Evolutionary conservation across 2,797 vertebrate species (phyloP).

Genomic region (Anisognathus igniventris): DNA sequence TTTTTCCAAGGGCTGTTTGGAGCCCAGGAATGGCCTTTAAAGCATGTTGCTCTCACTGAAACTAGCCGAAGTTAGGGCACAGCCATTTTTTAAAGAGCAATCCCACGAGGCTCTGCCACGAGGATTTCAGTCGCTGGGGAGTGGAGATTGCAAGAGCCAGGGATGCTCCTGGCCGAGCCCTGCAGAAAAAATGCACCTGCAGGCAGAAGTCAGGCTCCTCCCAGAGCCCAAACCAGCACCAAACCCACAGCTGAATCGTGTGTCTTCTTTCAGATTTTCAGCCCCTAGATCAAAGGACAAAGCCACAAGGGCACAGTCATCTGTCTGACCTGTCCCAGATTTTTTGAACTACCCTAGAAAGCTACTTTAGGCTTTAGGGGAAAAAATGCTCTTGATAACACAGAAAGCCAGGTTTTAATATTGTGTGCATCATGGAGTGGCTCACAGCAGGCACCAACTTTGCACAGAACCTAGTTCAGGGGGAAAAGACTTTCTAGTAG

Average conservation of each 20-base stretch:
- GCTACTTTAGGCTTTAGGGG: neutral
- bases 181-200: neutral
- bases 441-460: neutral
- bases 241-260: neutral
- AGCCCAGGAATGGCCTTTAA: neutral
- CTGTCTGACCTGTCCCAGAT: neutral
- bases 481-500: neutral
- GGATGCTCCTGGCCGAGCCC: neutral
- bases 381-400: neutral
- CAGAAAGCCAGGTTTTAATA: neutral
- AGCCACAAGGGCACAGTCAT: neutral
- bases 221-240: neutral
- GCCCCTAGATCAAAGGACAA: neutral
- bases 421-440: neutral
- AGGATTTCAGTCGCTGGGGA: neutral
- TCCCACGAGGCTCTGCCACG: neutral
- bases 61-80: neutral
- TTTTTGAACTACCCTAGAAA: slow-evolving; percentile 5
- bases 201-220: neutral
- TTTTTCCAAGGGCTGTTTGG: neutral
- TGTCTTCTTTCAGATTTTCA: neutral
- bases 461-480: neutral
- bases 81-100: neutral
- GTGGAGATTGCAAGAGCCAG: neutral
- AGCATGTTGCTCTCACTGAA: neutral